Evolutionary conservation across 2,113 vertebrate genomes (phyloP).

Genomic region (Dunckerocampus dactyliophorus): DNA sequence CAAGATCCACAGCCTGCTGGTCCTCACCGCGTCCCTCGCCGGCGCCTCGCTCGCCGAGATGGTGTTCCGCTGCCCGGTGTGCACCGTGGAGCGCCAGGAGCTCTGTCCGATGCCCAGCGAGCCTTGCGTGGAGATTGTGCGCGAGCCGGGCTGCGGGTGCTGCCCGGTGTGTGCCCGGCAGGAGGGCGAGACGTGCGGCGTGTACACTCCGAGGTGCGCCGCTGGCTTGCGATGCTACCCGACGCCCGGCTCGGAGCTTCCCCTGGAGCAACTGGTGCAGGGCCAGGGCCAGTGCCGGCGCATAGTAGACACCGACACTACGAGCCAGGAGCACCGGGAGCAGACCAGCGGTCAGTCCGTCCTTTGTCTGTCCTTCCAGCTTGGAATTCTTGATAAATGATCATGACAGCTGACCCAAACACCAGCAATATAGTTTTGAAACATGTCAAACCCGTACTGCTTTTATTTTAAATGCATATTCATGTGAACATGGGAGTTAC

Average conservation of each 20-base stretch:
- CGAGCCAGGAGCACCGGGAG: constrained; percentile 68
- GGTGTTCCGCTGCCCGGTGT: constrained; percentile 89
- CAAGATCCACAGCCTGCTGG: constrained; percentile 58
- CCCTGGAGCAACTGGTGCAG: constrained; percentile 85
- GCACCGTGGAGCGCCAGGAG: constrained; percentile 79
- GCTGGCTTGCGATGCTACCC: constrained; percentile 88
- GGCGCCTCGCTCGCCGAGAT: constrained; percentile 71
- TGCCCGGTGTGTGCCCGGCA: constrained; percentile 82
- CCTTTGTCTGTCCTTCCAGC: neutral
- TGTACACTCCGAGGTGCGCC: constrained; percentile 88
- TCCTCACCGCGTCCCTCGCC: constrained; percentile 58
- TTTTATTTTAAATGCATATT: too few relatives aligned
- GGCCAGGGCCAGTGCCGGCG: constrained; percentile 86
- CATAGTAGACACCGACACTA: constrained; percentile 76
- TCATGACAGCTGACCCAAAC: constrained; percentile 22
- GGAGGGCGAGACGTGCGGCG: constrained; percentile 84
- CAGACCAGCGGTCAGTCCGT: constrained; percentile 71
- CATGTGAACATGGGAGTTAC: too few relatives aligned
- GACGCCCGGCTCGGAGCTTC: constrained; percentile 83
- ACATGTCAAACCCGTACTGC: too few relatives aligned
- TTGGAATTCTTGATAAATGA: neutral
- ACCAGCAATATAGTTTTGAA: neutral
- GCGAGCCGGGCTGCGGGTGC: constrained; percentile 88
- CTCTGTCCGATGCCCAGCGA: constrained; percentile 70
- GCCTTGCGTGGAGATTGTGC: constrained; percentile 82